phyloP scores from a whole-genome alignment of 2,888 invertebrate genomes.

The Epistrophe grossulariae region DNA sequence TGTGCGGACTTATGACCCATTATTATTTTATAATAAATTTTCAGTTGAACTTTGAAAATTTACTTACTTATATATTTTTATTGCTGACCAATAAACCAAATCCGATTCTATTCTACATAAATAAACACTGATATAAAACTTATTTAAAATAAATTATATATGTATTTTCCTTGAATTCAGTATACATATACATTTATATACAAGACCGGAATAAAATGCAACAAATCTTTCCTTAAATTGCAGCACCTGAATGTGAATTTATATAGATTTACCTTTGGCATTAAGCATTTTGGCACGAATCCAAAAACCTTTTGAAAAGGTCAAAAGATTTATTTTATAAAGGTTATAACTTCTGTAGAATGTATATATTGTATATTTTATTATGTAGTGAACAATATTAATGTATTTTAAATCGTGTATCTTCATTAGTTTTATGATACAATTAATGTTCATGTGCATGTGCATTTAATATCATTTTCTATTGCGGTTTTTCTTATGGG shows the following conservation, averaged over 20 bases:
- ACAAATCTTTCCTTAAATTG: constrained; percentile 3
- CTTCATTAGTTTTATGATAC: background rate
- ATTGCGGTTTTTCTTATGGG: no score
- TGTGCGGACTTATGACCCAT: no score
- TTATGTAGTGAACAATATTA: background rate
- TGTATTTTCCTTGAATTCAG: constrained; percentile 11
- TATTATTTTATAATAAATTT: background rate
- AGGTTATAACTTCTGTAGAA: background rate
- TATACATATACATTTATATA: no score
- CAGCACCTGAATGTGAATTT: constrained; percentile 6
- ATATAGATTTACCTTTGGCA: constrained; percentile 13
- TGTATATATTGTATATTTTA: no score
- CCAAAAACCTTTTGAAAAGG: constrained; percentile 53
- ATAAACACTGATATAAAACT: background rate
- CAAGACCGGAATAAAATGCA: constrained; percentile 7
- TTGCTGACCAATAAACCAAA: background rate
- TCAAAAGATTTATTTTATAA: constrained; percentile 53
- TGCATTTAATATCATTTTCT: no score
- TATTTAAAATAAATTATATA: constrained; percentile 19
- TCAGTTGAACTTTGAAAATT: background rate
- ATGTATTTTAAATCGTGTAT: background rate
- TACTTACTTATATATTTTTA: background rate
- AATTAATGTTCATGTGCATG: no score
- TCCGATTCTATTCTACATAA: background rate
- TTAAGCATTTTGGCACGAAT: constrained; percentile 35